Percentiles rank a stretch among this genome's conserved stretches.
Conservation (phyloP, 2,888 invertebrate species). For the Agrotis ipsilon region DNA sequence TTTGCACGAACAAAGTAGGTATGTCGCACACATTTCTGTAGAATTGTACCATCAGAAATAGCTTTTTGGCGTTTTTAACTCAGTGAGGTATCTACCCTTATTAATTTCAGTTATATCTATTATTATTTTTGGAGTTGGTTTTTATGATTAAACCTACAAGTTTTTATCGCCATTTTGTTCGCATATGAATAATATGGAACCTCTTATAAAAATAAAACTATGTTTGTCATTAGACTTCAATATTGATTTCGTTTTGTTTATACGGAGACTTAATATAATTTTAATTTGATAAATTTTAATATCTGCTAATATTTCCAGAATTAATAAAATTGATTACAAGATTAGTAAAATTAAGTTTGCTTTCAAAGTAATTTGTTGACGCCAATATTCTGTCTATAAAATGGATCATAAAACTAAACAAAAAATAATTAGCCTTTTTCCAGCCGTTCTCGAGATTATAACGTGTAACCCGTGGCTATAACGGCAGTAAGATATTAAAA, state of each 20-base stretch:
- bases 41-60: too few relatives aligned
- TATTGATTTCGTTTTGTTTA: not conserved
- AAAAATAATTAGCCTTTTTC: too few relatives aligned
- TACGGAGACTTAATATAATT: not conserved
- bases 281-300: too few relatives aligned
- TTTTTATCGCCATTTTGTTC: not conserved
- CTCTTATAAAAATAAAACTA: not conserved
- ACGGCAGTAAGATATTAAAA: too few relatives aligned
- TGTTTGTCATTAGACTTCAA: not conserved
- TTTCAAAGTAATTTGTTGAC: not conserved
- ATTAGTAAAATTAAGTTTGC: not conserved
- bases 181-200: not conserved
- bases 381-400: not conserved
- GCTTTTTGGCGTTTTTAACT: conserved; percentile 14
- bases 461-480: too few relatives aligned
- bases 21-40: too few relatives aligned
- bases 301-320: too few relatives aligned
- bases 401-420: too few relatives aligned
- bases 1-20: too few relatives aligned
- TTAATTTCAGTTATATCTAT: conserved; percentile 54
- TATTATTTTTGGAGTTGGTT: conserved; percentile 13
- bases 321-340: too few relatives aligned
- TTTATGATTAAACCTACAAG: not conserved
- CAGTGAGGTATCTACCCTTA: conserved; percentile 31
- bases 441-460: too few relatives aligned